Evolutionary conservation across 1,140 invertebrate species (phyloP).

Genomic region (Plodia interpunctella): DNA sequence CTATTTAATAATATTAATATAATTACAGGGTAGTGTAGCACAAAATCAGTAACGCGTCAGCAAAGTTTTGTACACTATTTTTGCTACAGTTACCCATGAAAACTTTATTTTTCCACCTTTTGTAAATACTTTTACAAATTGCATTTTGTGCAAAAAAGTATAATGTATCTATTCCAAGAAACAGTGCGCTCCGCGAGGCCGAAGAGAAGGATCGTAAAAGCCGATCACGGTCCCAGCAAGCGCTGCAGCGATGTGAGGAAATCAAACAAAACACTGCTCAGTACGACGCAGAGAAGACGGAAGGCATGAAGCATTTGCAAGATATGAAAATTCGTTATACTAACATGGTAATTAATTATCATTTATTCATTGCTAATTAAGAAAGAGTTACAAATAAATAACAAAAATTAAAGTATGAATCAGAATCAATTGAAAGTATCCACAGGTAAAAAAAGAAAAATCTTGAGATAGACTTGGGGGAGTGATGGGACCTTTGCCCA

Average conservation of each 20-base stretch:
- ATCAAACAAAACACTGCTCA: conserved; percentile 34
- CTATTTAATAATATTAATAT: too few species aligned
- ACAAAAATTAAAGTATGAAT: too few species aligned
- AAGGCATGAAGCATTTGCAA: conserved; percentile 26
- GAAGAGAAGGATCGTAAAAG: conserved; percentile 44
- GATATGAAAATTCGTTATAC: conserved; percentile 23
- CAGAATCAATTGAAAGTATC: too few species aligned
- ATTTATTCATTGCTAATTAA: background rate
- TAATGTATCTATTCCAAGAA: background rate
- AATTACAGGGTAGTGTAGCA: too few species aligned
- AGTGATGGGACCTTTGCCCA: too few species aligned
- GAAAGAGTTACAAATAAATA: background rate
- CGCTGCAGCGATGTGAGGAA: conserved; percentile 25
- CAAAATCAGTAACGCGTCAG: too few species aligned
- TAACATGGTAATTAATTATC: conserved; percentile 19
- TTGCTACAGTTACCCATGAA: too few species aligned
- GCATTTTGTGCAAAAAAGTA: background rate
- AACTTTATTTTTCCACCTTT: too few species aligned
- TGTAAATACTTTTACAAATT: background rate
- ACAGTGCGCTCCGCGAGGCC: conserved; percentile 38
- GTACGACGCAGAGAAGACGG: conserved; percentile 36
- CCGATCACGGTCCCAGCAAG: conserved; percentile 30
- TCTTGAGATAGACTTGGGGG: too few species aligned
- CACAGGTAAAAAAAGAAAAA: too few species aligned
- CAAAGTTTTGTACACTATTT: too few species aligned